Evolutionary conservation across 2,888 invertebrate species (phyloP).

Genomic region (Nyleta sp.): DNA sequence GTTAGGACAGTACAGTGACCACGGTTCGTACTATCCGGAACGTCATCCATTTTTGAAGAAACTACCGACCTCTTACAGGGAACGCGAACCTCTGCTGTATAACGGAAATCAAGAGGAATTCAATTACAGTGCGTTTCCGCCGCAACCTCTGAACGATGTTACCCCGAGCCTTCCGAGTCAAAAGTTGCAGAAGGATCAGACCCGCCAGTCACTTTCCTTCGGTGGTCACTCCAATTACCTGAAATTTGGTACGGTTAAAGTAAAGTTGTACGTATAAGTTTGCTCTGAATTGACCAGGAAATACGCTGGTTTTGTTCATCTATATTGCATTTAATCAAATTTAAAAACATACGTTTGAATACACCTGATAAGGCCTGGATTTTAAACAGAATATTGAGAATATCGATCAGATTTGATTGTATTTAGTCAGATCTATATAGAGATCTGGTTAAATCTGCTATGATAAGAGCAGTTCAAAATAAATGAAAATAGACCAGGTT

Average conservation of each 20-base stretch:
- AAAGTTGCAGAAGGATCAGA: constrained; percentile 27
- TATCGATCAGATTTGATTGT: too few species aligned
- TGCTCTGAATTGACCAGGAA: too few species aligned
- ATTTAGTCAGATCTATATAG: too few species aligned
- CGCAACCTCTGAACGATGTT: constrained; percentile 29
- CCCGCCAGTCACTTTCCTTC: constrained; percentile 68
- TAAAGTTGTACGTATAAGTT: background rate
- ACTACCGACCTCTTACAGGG: constrained; percentile 20
- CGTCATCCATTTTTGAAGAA: constrained; percentile 30
- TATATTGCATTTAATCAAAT: too few species aligned
- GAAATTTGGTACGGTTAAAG: constrained; percentile 69
- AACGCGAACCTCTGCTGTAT: constrained; percentile 29
- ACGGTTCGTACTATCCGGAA: constrained; percentile 32
- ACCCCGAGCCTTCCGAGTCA: background rate
- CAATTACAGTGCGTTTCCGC: constrained; percentile 29
- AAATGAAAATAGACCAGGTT: too few species aligned
- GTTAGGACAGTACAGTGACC: constrained; percentile 31
- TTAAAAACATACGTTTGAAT: too few species aligned
- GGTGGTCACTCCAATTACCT: constrained; percentile 71
- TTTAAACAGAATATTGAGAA: too few species aligned
- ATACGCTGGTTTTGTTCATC: too few species aligned
- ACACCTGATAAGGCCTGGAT: too few species aligned
- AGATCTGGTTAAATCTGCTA: too few species aligned
- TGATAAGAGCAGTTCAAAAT: too few species aligned
- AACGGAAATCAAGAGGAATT: constrained; percentile 42